Base-by-base conservation (phyloP, 2,888 invertebrate species). In the Ischnus inquisitorius region DNA sequence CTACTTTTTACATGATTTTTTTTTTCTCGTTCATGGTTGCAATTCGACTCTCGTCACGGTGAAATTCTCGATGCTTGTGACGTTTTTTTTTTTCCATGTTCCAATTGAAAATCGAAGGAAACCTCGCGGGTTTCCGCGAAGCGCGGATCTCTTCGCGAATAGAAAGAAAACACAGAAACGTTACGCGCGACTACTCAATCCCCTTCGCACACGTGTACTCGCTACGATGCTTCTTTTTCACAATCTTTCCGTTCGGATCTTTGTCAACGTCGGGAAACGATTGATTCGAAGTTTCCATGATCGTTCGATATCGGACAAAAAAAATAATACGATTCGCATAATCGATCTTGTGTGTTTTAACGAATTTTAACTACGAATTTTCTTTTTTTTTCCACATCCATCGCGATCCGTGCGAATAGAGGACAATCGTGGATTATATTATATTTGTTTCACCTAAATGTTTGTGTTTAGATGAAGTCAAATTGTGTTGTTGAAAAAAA, bases 371-470 rank as follows among this genome's bases (percentile, higher is more conserved):
- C n/a, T n/a, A n/a, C n/a, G n/a, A n/a, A n/a, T n/a, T n/a, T n/a
- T n/a, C n/a, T n/a, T n/a, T n/a, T 57, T 12, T 72, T 83, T 77
- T 80, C 41, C 46, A 67, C 28, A 75, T 64, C n/a, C 14, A 39
- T 62, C 48, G 69, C 39, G 39, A 57, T 77, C 39, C 51, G 34
- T 22, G 54, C 19, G 8, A 77, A 62, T 48, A 48, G 22, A 60
- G 12, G 16, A 67, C 39, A 12, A 16, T 46, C 68, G 68, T 46
- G 54, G 12, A 79, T 72, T 57, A 43, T 64, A 43, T 75, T 78
- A 19, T 84, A 92, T 93, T 93, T 93, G 93, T 91, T 92, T 93
- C 93, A 90, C 89, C 93, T 93, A 93, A 93, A 93, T 92, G 89
- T 85, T 86, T 83, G 57, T 88, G 92, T 93, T 93, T 93, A 93